phyloP scores from a whole-genome alignment of 2,888 invertebrate genomes.

The Yponomeuta evonymella region DNA sequence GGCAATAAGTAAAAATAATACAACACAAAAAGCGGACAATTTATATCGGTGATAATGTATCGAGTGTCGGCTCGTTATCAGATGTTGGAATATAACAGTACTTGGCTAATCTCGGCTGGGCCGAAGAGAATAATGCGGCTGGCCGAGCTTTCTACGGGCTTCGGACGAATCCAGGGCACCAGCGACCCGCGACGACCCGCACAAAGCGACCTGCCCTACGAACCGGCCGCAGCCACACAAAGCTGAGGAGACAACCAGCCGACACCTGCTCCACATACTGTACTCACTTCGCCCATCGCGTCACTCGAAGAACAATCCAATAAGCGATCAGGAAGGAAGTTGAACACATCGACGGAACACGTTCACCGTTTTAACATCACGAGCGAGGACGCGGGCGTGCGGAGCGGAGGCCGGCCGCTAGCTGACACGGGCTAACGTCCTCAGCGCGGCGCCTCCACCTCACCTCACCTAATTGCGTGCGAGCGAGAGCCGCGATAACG shows the following conservation, averaged over 20 bases:
- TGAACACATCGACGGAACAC: constrained; percentile 37
- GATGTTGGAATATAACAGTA: constrained; percentile 22
- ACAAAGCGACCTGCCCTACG: constrained; percentile 62
- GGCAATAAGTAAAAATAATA: constrained; percentile 28
- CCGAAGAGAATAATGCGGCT: constrained; percentile 25
- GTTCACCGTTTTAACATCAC: constrained; percentile 57
- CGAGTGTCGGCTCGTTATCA: constrained; percentile 47
- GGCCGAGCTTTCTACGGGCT: constrained; percentile 51
- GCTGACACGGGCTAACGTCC: constrained; percentile 53
- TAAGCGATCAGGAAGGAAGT: constrained; percentile 32
- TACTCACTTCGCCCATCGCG: constrained; percentile 71
- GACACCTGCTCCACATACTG: constrained; percentile 23
- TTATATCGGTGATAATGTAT: constrained; percentile 51
- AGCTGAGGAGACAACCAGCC: constrained; percentile 56
- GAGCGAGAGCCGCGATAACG: constrained; percentile 43
- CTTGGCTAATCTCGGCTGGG: constrained; percentile 33
- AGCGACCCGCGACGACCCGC: constrained; percentile 27
- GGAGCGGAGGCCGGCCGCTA: constrained; percentile 48
- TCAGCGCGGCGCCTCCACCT: constrained; percentile 32
- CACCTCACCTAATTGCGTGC: constrained; percentile 44
- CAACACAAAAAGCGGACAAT: constrained; percentile 34
- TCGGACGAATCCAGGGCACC: constrained; percentile 16
- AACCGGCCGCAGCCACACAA: constrained; percentile 29
- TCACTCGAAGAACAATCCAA: constrained; percentile 38
- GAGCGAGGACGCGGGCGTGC: constrained; percentile 35